These are phyloP conservation scores for Cricetomys ansorgei DNA, from an alignment of 2,113 vertebrate species.

Conservation along the genomic window DNA sequence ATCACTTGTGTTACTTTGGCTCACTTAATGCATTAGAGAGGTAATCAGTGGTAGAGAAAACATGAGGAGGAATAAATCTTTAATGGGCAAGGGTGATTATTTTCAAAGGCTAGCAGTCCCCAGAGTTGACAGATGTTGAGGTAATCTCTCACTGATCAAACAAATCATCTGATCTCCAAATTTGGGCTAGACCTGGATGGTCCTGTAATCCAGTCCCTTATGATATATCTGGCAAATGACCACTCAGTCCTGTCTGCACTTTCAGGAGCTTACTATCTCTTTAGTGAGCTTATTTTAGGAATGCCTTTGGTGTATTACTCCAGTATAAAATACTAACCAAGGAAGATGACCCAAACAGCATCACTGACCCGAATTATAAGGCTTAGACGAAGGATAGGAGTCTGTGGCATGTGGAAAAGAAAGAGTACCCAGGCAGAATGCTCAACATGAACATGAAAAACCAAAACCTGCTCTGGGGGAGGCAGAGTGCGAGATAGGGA, in stretches of 20 bases:
- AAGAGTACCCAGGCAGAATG: neutral
- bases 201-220: neutral
- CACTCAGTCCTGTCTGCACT: neutral
- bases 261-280: neutral
- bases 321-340: neutral
- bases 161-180: neutral
- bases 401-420: neutral
- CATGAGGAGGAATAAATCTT: neutral
- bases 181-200: neutral
- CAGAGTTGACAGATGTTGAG: constrained; percentile 30
- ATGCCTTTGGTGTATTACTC: neutral
- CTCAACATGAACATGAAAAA: neutral
- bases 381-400: neutral
- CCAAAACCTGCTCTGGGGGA: neutral
- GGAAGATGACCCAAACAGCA: neutral
- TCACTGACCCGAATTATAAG: neutral
- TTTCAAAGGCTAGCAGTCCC: neutral
- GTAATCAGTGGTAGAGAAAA: neutral
- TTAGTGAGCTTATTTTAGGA: neutral
- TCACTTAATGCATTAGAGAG: constrained; percentile 14
- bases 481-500: neutral
- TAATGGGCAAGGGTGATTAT: neutral
- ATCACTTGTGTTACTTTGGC: neutral
- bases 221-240: neutral
- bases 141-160: constrained; percentile 30